Evolutionary conservation across 1,140 invertebrate species (phyloP), one percentile per base, ranked within the genome.

Genomic region (Zaprionus ornatus): DNA sequence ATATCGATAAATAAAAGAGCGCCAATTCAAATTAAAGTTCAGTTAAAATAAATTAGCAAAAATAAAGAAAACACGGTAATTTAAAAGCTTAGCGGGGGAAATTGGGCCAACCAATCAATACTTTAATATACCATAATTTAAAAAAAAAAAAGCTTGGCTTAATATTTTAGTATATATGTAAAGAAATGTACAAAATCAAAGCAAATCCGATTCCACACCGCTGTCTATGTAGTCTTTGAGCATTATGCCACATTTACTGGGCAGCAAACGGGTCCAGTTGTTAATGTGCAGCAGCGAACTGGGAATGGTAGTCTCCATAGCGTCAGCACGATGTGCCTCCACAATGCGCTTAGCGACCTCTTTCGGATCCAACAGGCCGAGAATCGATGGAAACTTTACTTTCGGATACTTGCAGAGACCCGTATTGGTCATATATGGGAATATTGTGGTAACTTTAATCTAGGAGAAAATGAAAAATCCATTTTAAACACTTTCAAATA

Each of bases 371-470:
- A 96, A 93, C 52, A 97, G 93, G 45, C 94, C 93, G 93, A 97
- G 94, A 40, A 97, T 74, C n/a, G 92, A 93, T 0, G 96, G 94
- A 91, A 97, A 97, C 81, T 95, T 96, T 37, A 96, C 95, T 82
- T 94, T 95, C 0, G 96, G 96, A 69, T 95, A 95, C 82, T 97
- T 96, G 80, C 96, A 96, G 1, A 98, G 93, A 1, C 97, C 97
- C 1, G 97, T 98, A 83, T 97, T 95, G 4, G 97, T 96, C 91
- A 97, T 96, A 82, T 96, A 97, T 0, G 97, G 97, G 90, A 95
- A 98, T 65, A 98, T 95, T 0, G 95, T 95, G 0, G 97, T 98
- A 45, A 97, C 94, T 80, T 96, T 95, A n/a, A 98, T 95, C 91
- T 96, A 0, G 29, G 10, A 25, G 15, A 9, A 4, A 40, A 29